These are phyloP conservation scores for Antitype chi DNA, from an alignment of 2,888 invertebrate genomes.

Conservation along the genomic window DNA sequence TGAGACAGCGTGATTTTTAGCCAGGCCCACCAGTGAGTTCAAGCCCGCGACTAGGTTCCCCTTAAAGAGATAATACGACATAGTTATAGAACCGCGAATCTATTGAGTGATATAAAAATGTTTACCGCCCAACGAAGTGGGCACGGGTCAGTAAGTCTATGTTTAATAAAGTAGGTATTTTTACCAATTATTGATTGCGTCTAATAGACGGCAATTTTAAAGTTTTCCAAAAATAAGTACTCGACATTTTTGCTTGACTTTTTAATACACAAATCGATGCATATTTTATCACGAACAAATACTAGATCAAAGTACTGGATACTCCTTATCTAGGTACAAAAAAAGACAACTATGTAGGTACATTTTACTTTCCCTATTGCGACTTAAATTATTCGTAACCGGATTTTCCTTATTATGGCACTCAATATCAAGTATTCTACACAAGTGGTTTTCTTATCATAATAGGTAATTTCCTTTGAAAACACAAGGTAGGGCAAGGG, in stretches of 20 bases:
- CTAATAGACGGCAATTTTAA: not conserved
- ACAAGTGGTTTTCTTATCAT: conserved; percentile 32
- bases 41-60: too few relatives aligned
- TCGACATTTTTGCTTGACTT: not conserved
- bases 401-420: conserved; percentile 22
- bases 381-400: not conserved
- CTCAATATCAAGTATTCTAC: conserved; percentile 12
- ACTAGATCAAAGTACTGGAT: not conserved
- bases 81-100: too few relatives aligned
- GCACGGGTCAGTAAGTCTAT: too few relatives aligned
- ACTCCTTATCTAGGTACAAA: not conserved
- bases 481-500: not conserved
- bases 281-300: not conserved
- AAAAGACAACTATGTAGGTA: not conserved
- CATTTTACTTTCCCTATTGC: not conserved
- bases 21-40: too few relatives aligned
- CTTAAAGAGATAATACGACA: too few relatives aligned
- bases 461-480: conserved; percentile 22
- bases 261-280: not conserved
- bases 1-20: too few relatives aligned
- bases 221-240: too few relatives aligned
- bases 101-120: too few relatives aligned
- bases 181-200: not conserved
- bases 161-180: too few relatives aligned
- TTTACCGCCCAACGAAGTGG: too few relatives aligned